Evolutionary conservation across 1,140 invertebrate species (phyloP).

Genomic region (Archegozetes longisetosus): DNA sequence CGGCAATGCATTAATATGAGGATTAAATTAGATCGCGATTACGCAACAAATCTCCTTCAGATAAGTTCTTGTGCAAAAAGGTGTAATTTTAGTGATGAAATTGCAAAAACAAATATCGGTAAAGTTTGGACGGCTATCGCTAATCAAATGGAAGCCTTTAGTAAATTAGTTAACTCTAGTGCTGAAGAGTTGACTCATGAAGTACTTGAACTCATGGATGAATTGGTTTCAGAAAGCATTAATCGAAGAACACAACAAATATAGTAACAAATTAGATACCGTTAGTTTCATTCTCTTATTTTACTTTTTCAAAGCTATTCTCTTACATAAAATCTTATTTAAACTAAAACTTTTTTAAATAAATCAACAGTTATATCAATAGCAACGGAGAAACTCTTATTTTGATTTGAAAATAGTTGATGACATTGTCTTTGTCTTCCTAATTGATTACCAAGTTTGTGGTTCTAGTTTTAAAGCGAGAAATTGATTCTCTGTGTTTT

Average conservation of each 20-base stretch:
- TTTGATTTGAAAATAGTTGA: too few species aligned
- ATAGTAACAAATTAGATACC: constrained; percentile 64
- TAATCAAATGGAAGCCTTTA: constrained; percentile 65
- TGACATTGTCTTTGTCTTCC: too few species aligned
- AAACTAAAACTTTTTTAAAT: too few species aligned
- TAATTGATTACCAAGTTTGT: too few species aligned
- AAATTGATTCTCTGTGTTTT: too few species aligned
- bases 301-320: too few species aligned
- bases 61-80: constrained; percentile 62
- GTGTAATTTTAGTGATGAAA: constrained; percentile 42
- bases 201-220: constrained; percentile 57
- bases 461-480: too few species aligned
- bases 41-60: constrained; percentile 51
- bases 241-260: constrained; percentile 66
- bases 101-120: not conserved
- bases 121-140: constrained; percentile 61
- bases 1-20: constrained; percentile 61
- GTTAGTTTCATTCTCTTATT: constrained; percentile 33
- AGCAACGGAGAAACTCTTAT: too few species aligned
- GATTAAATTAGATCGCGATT: constrained; percentile 76
- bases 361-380: too few species aligned
- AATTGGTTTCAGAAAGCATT: constrained; percentile 64
- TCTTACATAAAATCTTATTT: too few species aligned
- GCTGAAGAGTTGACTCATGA: constrained; percentile 61
- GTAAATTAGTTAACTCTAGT: constrained; percentile 57